A percentile compares a stretch with the other conserved stretches of the same genome.
These are phyloP conservation scores for Sympetrum striolatum DNA, from an alignment of 2,888 invertebrate species.

Conservation along the genomic window DNA sequence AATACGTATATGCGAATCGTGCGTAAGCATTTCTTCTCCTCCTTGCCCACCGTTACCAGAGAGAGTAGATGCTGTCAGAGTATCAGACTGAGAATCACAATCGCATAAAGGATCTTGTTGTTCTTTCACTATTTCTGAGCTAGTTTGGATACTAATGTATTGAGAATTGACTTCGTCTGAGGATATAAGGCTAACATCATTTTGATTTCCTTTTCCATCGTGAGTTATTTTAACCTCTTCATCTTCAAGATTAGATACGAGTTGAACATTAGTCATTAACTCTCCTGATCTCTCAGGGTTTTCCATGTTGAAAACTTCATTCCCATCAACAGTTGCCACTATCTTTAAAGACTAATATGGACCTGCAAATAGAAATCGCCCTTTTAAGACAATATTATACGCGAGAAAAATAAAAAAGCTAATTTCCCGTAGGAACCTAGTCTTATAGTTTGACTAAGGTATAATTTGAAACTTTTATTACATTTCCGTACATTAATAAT, in stretches of 20 bases:
- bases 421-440: no score
- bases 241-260: slow-evolving; percentile 26
- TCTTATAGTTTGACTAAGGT: no score
- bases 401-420: background rate
- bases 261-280: slow-evolving; percentile 24
- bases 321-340: background rate
- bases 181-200: slow-evolving; percentile 19
- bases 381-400: background rate
- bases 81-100: slow-evolving; percentile 40
- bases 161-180: slow-evolving; percentile 22
- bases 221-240: slow-evolving; percentile 16
- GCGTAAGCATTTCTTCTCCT: slow-evolving; percentile 39
- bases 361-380: slow-evolving; percentile 1
- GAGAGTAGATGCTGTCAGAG: slow-evolving; percentile 12
- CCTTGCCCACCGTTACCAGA: slow-evolving; percentile 18
- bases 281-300: slow-evolving; percentile 44
- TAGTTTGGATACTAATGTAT: slow-evolving; percentile 13
- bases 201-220: slow-evolving; percentile 26
- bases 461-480: no score
- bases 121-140: background rate
- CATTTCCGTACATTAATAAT: no score
- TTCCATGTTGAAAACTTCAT: slow-evolving; percentile 35
- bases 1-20: no score
- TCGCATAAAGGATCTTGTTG: background rate
- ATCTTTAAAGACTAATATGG: background rate